Percentiles rank a stretch among this genome's conserved stretches.
phyloP scores from a whole-genome alignment of 2,888 invertebrate genomes.

The Mythimna lalbum region DNA sequence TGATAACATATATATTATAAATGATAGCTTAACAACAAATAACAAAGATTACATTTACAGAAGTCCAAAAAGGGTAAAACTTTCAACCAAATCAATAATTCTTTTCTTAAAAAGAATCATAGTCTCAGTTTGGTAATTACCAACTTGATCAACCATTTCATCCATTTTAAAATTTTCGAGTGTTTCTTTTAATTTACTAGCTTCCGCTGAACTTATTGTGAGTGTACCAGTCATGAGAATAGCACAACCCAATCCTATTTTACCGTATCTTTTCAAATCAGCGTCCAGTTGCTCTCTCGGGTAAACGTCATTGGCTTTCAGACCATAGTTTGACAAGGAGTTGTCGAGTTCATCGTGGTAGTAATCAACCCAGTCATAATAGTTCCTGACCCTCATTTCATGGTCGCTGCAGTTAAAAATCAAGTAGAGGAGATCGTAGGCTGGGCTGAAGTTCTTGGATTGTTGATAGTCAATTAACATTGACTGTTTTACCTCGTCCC shows the following conservation, averaged over 20 bases:
- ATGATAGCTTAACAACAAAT: background rate
- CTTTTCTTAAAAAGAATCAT: slow-evolving; percentile 50
- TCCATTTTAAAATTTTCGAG: slow-evolving; percentile 8
- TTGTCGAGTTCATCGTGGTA: slow-evolving; percentile 67
- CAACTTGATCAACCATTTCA: background rate
- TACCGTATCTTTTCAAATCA: slow-evolving; percentile 68
- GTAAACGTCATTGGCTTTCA: slow-evolving; percentile 63
- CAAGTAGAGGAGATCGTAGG: slow-evolving; percentile 68
- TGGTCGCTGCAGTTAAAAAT: slow-evolving; percentile 73
- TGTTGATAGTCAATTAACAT: slow-evolving; percentile 75
- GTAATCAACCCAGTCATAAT: slow-evolving; percentile 68
- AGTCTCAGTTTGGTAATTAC: slow-evolving; percentile 49
- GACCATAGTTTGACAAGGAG: slow-evolving; percentile 57
- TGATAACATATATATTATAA: too few relatives aligned
- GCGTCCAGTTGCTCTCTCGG: slow-evolving; percentile 66
- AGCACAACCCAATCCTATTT: slow-evolving; percentile 53
- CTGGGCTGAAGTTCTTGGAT: slow-evolving; percentile 67
- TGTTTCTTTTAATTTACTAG: slow-evolving; percentile 51
- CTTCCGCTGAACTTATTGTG: slow-evolving; percentile 61
- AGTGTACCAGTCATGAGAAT: slow-evolving; percentile 55
- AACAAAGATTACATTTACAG: slow-evolving; percentile 17
- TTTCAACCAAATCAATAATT: slow-evolving; percentile 66
- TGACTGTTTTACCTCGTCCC: slow-evolving; percentile 58
- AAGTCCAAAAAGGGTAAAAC: slow-evolving; percentile 62
- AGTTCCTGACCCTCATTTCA: slow-evolving; percentile 64